Percentiles rank a stretch among this genome's conserved stretches.
These are phyloP conservation scores for Drepana arcuata DNA, from an alignment of 1,140 invertebrate species.

Conservation along the genomic window DNA sequence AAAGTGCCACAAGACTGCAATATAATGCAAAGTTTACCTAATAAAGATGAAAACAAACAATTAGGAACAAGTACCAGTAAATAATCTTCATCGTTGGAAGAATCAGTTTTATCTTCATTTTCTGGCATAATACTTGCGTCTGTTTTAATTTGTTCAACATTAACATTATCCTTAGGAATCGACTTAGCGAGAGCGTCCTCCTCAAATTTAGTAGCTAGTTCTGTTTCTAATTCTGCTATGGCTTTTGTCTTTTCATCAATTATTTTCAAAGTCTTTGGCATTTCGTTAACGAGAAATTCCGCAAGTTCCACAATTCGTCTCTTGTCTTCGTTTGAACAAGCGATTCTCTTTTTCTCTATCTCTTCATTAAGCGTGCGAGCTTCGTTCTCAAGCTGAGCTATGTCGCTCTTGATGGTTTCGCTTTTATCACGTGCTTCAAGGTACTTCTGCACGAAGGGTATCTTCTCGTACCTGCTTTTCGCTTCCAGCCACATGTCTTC, in stretches of 20 bases:
- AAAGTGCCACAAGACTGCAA: too few species aligned
- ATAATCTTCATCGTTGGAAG: too few species aligned
- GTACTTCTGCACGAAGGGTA: constrained; percentile 36
- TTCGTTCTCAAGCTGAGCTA: constrained; percentile 21
- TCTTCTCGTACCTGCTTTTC: constrained; percentile 42
- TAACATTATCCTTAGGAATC: too few species aligned
- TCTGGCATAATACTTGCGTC: too few species aligned
- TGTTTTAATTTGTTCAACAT: too few species aligned
- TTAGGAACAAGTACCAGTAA: too few species aligned
- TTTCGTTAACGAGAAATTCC: constrained; percentile 27
- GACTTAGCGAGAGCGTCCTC: too few species aligned
- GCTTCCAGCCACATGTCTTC: constrained; percentile 37
- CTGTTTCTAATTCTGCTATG: neutral
- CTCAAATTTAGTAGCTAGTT: too few species aligned
- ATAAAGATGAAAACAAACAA: too few species aligned
- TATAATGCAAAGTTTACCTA: too few species aligned
- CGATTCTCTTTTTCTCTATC: constrained; percentile 22
- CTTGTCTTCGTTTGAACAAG: constrained; percentile 18
- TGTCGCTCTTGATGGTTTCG: constrained; percentile 15
- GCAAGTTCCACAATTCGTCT: constrained; percentile 34
- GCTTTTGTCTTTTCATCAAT: constrained; percentile 20
- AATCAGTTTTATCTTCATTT: too few species aligned
- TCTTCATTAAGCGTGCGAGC: constrained; percentile 13
- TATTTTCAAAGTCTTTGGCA: constrained; percentile 18
- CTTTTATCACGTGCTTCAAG: constrained; percentile 20